Evolutionary conservation across 2,113 vertebrate genomes (phyloP), one percentile per base, ranked within the genome.

Genomic region (Solenodon paradoxus): DNA sequence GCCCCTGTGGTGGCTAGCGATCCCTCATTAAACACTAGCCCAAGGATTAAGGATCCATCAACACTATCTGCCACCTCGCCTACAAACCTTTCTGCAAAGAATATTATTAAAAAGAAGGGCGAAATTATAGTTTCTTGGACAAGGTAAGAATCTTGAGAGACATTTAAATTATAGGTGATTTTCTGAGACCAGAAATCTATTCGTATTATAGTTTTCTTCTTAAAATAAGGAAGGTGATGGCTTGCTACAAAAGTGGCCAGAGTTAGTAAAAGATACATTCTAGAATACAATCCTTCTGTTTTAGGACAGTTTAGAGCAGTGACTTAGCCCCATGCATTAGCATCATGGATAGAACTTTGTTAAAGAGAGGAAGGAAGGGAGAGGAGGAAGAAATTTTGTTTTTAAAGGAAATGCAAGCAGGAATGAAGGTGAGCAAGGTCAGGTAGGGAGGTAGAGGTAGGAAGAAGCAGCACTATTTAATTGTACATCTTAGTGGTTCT

Each of bases 121-220:
- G 99, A 99, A 98, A 98, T 99, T 93, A 98, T 99, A 91, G 98
- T 99, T 96, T 98, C 99, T 2, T 99, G 99, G 99, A 99, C 99
- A 38, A 99, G 99, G 99, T 99, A 98, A 98, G 97, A 94, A 66
- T 95, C 32, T 88, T 63, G 16, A 79, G 47, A 92, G 42, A 77
- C 24, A 42, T 55, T 92, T 94, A 91, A 90, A 71, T 86, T 13
- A 78, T 38, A 7, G 75, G 32, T 71, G 77, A 64, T 91, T 68
- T 82, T 86, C 55, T 75, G 75, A 93, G 17, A 3, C 57, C n/a
- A 63, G 78, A 35, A 84, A 22, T 69, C 9, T 92, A 24, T 81
- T 90, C n/a, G 26, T 86, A 47, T 91, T 35, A 57, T 59, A 84
- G 53, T 91, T 95, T 55, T 94, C 45, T 81, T 83, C 22, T 38